These are phyloP conservation scores for Boloria euphrosyne DNA, from an alignment of 2,888 invertebrate species.

Conservation along the genomic window DNA sequence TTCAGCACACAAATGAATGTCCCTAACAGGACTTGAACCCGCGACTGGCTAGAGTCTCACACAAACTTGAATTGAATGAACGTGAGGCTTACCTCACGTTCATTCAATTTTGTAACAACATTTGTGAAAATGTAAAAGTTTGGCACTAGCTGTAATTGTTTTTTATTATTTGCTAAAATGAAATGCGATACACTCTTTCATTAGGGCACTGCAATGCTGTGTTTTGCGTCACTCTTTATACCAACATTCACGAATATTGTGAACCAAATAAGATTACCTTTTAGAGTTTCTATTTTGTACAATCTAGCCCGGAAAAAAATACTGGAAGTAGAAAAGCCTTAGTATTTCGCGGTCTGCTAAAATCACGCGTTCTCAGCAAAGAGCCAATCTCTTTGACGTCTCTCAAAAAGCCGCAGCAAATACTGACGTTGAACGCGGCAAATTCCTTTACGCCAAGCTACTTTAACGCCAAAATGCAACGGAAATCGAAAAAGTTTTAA, in stretches of 20 bases:
- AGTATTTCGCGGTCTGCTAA: slow-evolving; percentile 25
- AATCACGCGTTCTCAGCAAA: slow-evolving; percentile 21
- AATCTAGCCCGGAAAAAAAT: slow-evolving; percentile 15
- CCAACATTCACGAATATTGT: slow-evolving; percentile 10
- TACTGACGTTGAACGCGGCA: slow-evolving; percentile 18
- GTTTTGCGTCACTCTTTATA: background rate
- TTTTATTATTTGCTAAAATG: slow-evolving; percentile 2
- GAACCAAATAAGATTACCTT: slow-evolving; percentile 5
- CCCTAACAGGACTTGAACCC: too few relatives aligned
- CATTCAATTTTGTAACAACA: too few relatives aligned
- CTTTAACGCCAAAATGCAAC: slow-evolving; percentile 7
- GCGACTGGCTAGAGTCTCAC: too few relatives aligned
- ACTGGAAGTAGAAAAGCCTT: slow-evolving; percentile 17
- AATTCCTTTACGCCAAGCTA: slow-evolving; percentile 14
- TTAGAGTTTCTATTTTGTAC: slow-evolving; percentile 14
- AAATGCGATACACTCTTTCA: slow-evolving; percentile 1
- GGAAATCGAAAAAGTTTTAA: background rate
- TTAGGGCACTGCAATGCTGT: background rate
- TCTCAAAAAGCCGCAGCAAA: slow-evolving; percentile 27
- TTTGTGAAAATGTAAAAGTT: too few relatives aligned
- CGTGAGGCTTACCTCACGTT: too few relatives aligned
- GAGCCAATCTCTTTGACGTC: slow-evolving; percentile 29
- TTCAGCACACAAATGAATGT: too few relatives aligned
- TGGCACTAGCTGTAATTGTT: slow-evolving; percentile 1
- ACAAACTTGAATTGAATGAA: too few relatives aligned